Evolutionary conservation across 1,140 invertebrate species (phyloP).

Genomic region (Drosophila virilis): DNA sequence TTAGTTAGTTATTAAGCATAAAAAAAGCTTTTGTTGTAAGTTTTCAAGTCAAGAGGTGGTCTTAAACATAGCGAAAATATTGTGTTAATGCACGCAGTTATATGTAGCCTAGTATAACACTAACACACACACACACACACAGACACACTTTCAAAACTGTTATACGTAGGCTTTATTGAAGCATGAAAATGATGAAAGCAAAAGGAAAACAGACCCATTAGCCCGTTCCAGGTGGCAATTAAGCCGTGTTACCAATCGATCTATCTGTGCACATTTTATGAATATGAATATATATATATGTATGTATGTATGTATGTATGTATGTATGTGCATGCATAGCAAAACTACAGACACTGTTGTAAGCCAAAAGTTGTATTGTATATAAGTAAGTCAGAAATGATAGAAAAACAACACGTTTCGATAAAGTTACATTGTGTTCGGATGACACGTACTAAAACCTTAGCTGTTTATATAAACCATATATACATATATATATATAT

Average conservation of each 20-base stretch:
- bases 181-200: not conserved
- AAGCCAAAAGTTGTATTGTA: slow-evolving; percentile 43
- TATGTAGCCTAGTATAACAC: slow-evolving; percentile 5
- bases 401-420: slow-evolving; percentile 12
- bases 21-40: slow-evolving; percentile 27
- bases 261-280: slow-evolving; percentile 13
- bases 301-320: slow-evolving; percentile 7
- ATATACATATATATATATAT: slow-evolving; percentile 24
- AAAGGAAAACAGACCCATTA: not conserved
- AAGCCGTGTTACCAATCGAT: not conserved
- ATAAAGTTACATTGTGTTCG: slow-evolving; percentile 23
- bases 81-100: slow-evolving; percentile 9
- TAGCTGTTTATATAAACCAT: slow-evolving; percentile 29
- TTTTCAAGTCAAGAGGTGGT: slow-evolving; percentile 40
- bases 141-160: slow-evolving; percentile 1
- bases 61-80: slow-evolving; percentile 14
- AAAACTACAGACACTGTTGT: slow-evolving; percentile 29
- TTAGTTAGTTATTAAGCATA: slow-evolving; percentile 38
- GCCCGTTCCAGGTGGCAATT: not conserved
- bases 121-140: not conserved
- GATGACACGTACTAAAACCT: slow-evolving; percentile 6
- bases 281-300: no score
- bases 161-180: not conserved
- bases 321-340: not conserved
- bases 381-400: slow-evolving; percentile 12